Base-by-base conservation (phyloP, 2,113 vertebrate species). In the Heteronetta atricapilla region DNA sequence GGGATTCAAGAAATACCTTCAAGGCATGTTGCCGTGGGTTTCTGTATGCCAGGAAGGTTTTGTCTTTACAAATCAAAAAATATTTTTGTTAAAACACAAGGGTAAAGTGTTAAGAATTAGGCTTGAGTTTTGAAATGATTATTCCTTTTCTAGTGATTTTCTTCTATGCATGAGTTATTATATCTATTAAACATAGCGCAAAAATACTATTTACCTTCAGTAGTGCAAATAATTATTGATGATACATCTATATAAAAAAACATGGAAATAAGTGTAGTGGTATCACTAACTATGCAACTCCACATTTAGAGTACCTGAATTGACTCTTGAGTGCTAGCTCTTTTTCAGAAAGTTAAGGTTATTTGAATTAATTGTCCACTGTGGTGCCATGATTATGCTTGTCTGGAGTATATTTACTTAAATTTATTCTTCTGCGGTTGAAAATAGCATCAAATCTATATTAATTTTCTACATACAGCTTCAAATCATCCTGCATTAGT, bases 1-100 rank as follows among this genome's bases (percentile, higher is more conserved):
- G 20, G 25, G 15, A 60, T 94, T 93, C 80, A n/a, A n/a, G n/a
- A n/a, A n/a, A n/a, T n/a, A n/a, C n/a, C 53, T 88, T 94, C 58
- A 91, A 74, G 64, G 20, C 60, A 6, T 28, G 73, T 68, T 69
- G 34, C 38, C 25, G 18, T 52, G 23, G 55, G 13, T 75, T 90
- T 84, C 62, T 52, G 15, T 77, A 53, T 67, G 7, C 22, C 22
- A 29, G 22, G 20, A 52, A 58, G 22, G 25, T 38, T 42, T 36
- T 36, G 6, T 53, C 46, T 63, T 63, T 21, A 38, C 52, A 72
- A 18, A 66, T 68, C 74, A 13, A 19, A 52, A 89, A 62, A 28
- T 36, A 19, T 20, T 40, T 94, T 77, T 25, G 4, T 80, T 89
- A 67, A 74, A 93, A 74, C 59, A 70, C 26, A 60, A 5, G 6